Evolutionary conservation across 2,113 vertebrate species (phyloP), one percentile per base, ranked within the genome.

Genomic region (Miniopterus natalensis): DNA sequence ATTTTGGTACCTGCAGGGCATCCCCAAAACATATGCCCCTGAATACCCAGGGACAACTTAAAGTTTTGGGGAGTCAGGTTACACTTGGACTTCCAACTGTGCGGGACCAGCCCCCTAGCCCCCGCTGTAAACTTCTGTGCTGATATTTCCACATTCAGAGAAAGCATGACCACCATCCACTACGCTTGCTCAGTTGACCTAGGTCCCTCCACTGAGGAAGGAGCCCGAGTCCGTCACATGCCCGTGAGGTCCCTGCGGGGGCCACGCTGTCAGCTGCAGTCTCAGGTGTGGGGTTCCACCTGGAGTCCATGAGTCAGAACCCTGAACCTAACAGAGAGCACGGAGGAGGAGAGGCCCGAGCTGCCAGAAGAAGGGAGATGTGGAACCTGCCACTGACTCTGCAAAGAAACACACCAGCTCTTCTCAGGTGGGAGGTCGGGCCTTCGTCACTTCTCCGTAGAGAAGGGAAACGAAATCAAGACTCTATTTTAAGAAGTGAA

Each of bases 221-320:
- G 31, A 29, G 36, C n/a, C 31, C 55, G 29, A 9, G 27, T 3
- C 79, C 27, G 57, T 25, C 23, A 2, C 25, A 40, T 0, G 6
- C 3, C 4, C 4, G 17, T 1, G 42, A 27, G 17, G 2, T 4
- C 0, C 80, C 40, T 27, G 10, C 23, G 6, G 45, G 10, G 8
- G 14, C 40, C 4, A 29, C 0, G 0, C 12, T 6, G 1, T 17
- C 7, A 6, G 53, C 53, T 5, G n/a, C 36, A 4, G 5, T 27
- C 17, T 20, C 6, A 2, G 14, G 7, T 4, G 12, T 23, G 27
- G 49, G 57, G 12, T 27, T 53, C 57, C 49, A 7, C 8, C 31
- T 4, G 17, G n/a, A 18, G 29, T 47, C 53, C 8, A 6, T 20
- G 29, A 36, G 17, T 36, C 86, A 17, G 92, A 55, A 29, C 59